Evolutionary conservation across 2,888 invertebrate species (phyloP), one percentile per base, ranked within the genome.

Genomic region (Lochmaea crataegi): DNA sequence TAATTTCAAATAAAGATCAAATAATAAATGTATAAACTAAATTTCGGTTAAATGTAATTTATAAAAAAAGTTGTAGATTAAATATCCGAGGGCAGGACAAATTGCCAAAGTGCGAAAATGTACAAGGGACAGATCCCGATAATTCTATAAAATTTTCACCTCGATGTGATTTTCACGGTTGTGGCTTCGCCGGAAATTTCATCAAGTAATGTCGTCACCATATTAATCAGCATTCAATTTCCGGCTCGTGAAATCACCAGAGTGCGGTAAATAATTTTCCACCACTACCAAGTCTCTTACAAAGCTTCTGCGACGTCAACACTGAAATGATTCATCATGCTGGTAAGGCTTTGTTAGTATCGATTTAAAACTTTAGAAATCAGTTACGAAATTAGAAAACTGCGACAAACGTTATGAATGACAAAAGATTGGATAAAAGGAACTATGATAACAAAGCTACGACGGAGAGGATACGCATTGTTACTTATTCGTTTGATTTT

Each of bases 181-280:
- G 65, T 41, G 65, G 65, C 14, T 16, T n/a, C n/a, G 6, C 56
- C 56, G 66, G 56, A 66, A 66, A 66, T 66, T 57, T 56, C 56
- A 57, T 66, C 66, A n/a, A 56, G 41, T 66, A 66, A 56, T 66
- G 66, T 66, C 66, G 56, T 66, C 66, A 42, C 56, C 56, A 56
- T 56, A 66, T 66, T 66, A 66, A 66, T 66, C 56, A 66, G 38
- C 56, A 41, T 66, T 66, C 56, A 66, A 66, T 66, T 66, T 66
- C 66, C 66, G 66, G 32, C 12, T 18, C 16, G 22, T 32, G 38
- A 56, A 41, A 16, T 56, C 22, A 42, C 22, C 42, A 57, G 22
- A 56, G 22, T 66, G 61, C 42, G 42, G 57, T 42, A 66, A 65
- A 65, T 65, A 65, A 65, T 65, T 65, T 51, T 48, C 14, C 51